Conservation (phyloP, 1,140 invertebrate genomes). For the Ruditapes philippinarum region DNA sequence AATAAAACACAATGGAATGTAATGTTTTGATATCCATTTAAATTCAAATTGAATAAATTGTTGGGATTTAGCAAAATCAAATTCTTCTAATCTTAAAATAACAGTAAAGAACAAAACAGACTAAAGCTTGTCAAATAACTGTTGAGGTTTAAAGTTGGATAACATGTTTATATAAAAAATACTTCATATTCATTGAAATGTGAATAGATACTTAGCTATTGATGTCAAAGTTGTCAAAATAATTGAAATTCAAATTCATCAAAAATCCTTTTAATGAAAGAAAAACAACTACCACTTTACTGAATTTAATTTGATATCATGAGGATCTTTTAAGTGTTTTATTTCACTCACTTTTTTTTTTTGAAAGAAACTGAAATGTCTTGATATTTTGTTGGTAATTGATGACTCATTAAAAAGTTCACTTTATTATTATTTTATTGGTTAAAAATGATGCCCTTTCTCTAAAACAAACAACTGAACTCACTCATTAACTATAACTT, state of each 20-base stretch:
- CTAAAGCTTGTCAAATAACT: slow-evolving; percentile 25
- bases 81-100: slow-evolving; percentile 57
- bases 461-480: no score
- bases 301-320: slow-evolving; percentile 40
- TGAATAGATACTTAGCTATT: slow-evolving; percentile 13
- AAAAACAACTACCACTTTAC: slow-evolving; percentile 35
- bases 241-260: slow-evolving; percentile 61
- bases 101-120: neutral
- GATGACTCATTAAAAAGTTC: slow-evolving; percentile 15
- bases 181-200: slow-evolving; percentile 24
- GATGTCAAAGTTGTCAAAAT: slow-evolving; percentile 46
- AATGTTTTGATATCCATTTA: slow-evolving; percentile 64
- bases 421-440: neutral
- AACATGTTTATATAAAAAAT: slow-evolving; percentile 53
- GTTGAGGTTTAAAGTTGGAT: slow-evolving; percentile 47
- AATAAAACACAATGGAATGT: slow-evolving; percentile 52
- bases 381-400: slow-evolving; percentile 21
- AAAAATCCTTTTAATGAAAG: slow-evolving; percentile 57
- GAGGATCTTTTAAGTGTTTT: neutral
- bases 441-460: neutral
- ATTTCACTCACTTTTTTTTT: neutral
- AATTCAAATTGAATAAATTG: slow-evolving; percentile 51
- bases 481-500: no score
- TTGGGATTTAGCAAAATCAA: slow-evolving; percentile 54
- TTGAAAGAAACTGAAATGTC: slow-evolving; percentile 19